Evolutionary conservation across 2,113 vertebrate genomes (phyloP), one percentile per base, ranked within the genome.

Genomic region (Ardeotis arabs): DNA sequence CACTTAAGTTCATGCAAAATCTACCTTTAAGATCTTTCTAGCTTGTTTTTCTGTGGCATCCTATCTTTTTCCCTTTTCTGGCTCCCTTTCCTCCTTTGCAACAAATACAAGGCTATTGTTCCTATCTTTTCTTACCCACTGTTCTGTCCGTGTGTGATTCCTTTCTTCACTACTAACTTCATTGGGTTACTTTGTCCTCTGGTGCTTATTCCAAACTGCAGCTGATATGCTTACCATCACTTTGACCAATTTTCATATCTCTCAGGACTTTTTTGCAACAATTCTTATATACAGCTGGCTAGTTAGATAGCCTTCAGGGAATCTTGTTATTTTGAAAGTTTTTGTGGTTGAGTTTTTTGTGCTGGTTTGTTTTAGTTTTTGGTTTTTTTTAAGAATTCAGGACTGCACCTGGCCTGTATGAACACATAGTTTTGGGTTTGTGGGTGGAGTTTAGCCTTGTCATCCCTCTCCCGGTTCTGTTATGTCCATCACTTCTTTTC

Each of bases 11-110:
- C 56, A 67, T 92, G 77, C 88, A 91, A 79, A 90, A 93, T 90
- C 80, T 96, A 84, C 69, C 45, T 93, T 70, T 60, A 78, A 95
- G 69, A 68, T 89, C 77, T 94, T 53, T 83, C 52, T 75, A 60
- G 83, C 88, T 95, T 90, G 85, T 92, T 91, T 90, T 88, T 89
- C 39, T 94, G 75, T 94, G 85, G 82, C 85, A 84, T 90, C 83
- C 35, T 84, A 50, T 83, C 87, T 94, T 93, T 45, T 88, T 86
- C 19, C 73, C 39, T 90, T 90, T 92, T 86, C 90, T 95, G 68
- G 64, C 69, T 92, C 88, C 64, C 23, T 73, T 68, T 93, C 79
- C 49, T 84, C 73, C 73, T 86, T 82, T 82, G 69, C 77, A 84
- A 64, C 53, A 90, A 66, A 62, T 55, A 75, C 29, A 91, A 79